Evolutionary conservation across 2,888 invertebrate species (phyloP).

Genomic region (Acanthopleura granulata): DNA sequence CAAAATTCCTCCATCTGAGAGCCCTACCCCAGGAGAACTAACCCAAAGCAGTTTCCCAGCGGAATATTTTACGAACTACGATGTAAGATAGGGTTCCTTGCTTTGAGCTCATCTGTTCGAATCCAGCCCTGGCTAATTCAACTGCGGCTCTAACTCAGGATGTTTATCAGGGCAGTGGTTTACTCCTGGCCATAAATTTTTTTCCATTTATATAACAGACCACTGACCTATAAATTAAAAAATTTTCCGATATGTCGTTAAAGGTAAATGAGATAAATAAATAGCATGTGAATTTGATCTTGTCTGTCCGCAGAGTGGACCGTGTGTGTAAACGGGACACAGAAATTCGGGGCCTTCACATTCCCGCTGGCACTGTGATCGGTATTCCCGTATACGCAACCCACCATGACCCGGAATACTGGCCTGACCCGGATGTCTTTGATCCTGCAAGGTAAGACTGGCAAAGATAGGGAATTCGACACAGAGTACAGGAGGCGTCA

Average conservation of each 20-base stretch:
- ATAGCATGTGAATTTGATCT: not conserved
- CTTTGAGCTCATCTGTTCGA: too few species aligned
- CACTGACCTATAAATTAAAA: not conserved
- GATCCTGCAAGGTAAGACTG: conserved; percentile 20
- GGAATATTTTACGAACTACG: too few species aligned
- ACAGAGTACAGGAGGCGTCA: too few species aligned
- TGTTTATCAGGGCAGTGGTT: too few species aligned
- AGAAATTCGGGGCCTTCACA: conserved; percentile 29
- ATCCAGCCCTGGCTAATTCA: too few species aligned
- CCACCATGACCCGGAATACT: conserved; percentile 19
- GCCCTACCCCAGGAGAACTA: too few species aligned
- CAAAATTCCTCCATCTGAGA: too few species aligned
- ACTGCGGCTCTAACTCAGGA: too few species aligned
- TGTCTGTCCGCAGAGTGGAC: conserved; percentile 24
- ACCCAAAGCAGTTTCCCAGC: too few species aligned
- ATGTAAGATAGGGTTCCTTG: too few species aligned
- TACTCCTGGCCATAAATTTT: conserved; percentile 31
- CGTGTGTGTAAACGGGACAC: conserved; percentile 28
- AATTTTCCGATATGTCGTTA: not conserved
- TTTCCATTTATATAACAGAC: not conserved
- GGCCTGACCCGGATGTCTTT: conserved; percentile 13
- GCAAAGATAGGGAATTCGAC: not conserved
- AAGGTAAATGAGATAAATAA: not conserved
- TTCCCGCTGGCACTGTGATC: not conserved
- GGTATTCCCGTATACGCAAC: not conserved